Base-by-base conservation (phyloP, 2,113 vertebrate genomes). In the Thryonomys swinderianus region DNA sequence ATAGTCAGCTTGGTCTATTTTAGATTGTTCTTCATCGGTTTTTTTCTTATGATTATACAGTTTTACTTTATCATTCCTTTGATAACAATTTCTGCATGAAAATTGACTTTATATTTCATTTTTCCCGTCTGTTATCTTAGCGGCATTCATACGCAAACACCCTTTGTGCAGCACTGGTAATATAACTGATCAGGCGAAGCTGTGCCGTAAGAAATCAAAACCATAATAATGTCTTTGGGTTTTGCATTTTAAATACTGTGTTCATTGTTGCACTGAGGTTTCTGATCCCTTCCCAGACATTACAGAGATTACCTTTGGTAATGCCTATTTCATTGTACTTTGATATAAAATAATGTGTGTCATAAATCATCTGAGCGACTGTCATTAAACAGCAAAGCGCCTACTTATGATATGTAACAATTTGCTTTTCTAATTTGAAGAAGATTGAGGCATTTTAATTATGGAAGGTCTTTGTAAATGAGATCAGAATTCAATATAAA, bases 341-440 rank as follows among this genome's bases (percentile, higher is more conserved):
- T 99, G 98, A 99, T 99, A 99, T 98, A 98, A 99, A 99, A 99
- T 99, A 98, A 99, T 98, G 98, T 98, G 97, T 96, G 98, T 97
- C 98, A 98, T 99, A 98, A 98, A 98, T 99, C 98, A 99, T 98
- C 97, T 74, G 94, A 98, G 98, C 96, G 98, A 98, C 98, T 98
- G 98, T 97, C 98, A 98, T 99, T 98, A 99, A 98, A 98, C 95
- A 97, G 98, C 98, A 98, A 98, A 98, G 98, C 96, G 98, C 98
- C 98, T 98, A 98, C 98, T 99, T 99, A 98, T 88, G 98, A 98
- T 98, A 98, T 98, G 98, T 98, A 99, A 98, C 98, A 98, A 99
- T 99, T 99, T 99, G 98, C 98, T 99, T 99, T 99, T 99, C 98
- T 98, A 98, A 99, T 99, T 98, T 98, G 98, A 98, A 98, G 97